Base-by-base conservation (phyloP, 2,888 invertebrate species). In the Tetrapedia diversipes region DNA sequence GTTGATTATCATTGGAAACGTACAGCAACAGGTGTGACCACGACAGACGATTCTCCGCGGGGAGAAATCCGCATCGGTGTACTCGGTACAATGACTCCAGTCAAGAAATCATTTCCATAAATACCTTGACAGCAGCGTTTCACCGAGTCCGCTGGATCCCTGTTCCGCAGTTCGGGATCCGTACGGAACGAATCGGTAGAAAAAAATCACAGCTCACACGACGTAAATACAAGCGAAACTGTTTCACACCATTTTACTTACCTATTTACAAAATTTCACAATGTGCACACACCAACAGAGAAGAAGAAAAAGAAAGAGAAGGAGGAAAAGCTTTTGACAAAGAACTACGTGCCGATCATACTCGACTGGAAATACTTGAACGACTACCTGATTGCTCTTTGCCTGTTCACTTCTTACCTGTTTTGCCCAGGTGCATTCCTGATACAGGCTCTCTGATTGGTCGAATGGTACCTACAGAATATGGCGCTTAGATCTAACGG, bases 281-380 rank as follows among this genome's bases (percentile, higher is more conserved):
- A 80, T 66, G 69, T 78, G 70, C 72, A 60, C 81, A 59, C 74
- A 65, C 78, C 49, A 27, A 61, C 61, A 66, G 34, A 53, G 66
- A 37, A 47, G 34, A 47, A 43, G 29, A 47, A 57, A 49, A 56
- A 59, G 59, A 43, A 47, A 56, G 65, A 61, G 45, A 56, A 68
- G 73, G 61, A 65, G 61, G 41, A 61, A 34, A 43, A 47, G 27
- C 54, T 74, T 77, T 79, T 49, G 73, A 39, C 81, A 71, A 77
- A 81, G 83, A 85, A 79, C 85, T 86, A 86, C 82, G 88, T 87
- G 83, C 89, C 90, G 88, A 89, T 89, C 90, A 90, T 90, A 86
- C 89, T 90, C 89, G 87, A 89, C 87, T 89, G 89, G 81, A 88
- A 89, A 89, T 88, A 87, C 89, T 86, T 89, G 87, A 85, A 82